A percentile compares a stretch with the other conserved stretches of the same genome.
These are phyloP conservation scores for Drosophila anomelani DNA, from an alignment of 2,888 invertebrate species.

Conservation along the genomic window DNA sequence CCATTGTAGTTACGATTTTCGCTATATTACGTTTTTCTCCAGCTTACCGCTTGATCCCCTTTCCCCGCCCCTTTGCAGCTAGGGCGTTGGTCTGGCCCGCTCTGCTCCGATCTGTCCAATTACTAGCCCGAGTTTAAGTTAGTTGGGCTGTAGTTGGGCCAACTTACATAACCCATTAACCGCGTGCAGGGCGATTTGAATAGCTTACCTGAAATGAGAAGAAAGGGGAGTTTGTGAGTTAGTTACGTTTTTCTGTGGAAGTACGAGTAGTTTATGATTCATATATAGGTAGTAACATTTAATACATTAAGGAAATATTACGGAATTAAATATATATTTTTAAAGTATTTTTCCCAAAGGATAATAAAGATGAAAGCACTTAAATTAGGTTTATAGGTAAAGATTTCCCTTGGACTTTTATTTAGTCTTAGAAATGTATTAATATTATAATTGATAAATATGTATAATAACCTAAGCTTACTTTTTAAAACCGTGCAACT, in stretches of 20 bases:
- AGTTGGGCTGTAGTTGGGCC: slow-evolving; percentile 24
- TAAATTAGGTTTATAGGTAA: too few relatives aligned
- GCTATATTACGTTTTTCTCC: slow-evolving; percentile 12
- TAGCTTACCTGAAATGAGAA: slow-evolving; percentile 52
- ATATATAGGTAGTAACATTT: not conserved
- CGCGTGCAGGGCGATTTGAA: slow-evolving; percentile 24
- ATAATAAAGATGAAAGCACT: too few relatives aligned
- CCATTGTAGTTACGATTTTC: slow-evolving; percentile 65
- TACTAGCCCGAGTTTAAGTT: slow-evolving; percentile 61
- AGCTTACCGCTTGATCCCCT: not conserved
- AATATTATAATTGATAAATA: too few relatives aligned
- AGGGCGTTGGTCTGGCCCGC: slow-evolving; percentile 68
- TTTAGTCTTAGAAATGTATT: too few relatives aligned
- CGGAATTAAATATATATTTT: not conserved
- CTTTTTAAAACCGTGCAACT: too few relatives aligned
- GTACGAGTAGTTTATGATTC: not conserved
- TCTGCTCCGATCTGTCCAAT: slow-evolving; percentile 68
- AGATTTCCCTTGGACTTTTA: too few relatives aligned
- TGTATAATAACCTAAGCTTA: too few relatives aligned
- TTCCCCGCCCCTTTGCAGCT: slow-evolving; percentile 11
- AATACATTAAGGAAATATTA: not conserved
- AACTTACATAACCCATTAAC: slow-evolving; percentile 62
- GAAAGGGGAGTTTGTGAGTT: slow-evolving; percentile 12
- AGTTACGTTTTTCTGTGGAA: slow-evolving; percentile 5
- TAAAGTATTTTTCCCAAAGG: too few relatives aligned